Base-by-base conservation (phyloP, 2,113 vertebrate genomes). In the Hippolais icterina region DNA sequence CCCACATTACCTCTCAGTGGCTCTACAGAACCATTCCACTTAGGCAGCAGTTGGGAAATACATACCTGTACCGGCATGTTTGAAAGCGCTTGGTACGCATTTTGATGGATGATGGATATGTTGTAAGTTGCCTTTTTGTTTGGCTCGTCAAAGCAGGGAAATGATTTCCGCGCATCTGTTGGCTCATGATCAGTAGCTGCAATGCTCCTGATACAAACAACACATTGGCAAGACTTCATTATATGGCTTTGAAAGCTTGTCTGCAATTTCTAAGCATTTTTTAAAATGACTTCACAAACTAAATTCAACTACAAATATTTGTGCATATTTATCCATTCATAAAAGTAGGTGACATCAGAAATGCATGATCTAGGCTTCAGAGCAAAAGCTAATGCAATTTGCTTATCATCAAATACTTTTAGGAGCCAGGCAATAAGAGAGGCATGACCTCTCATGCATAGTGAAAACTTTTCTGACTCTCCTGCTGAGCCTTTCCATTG, bases 171-270 rank as follows among this genome's bases (percentile, higher is more conserved):
- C 49, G 99, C 99, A 59, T 99, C 99, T 46, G 99, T 99, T 57
- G 99, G 99, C 94, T 99, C 99, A 19, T 99, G 99, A 97, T 99
- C 99, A 19, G 99, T 99, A 42, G 99, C 99, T 60, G 99, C 99
- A 90, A 99, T 99, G 96, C 99, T 99, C 97, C 99, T 99, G 97
- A 98, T 94, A 97, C 52, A 97, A 97, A 96, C 74, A 96, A 89
- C 65, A 96, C 8, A 52, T 76, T 50, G 44, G 84, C 71, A 96
- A 53, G 31, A 1, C 23, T 90, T 92, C 44, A 39, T 77, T 60
- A 74, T 23, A 71, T 13, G 50, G 7, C 25, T 88, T 86, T 74
- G 39, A 90, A 77, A 91, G 44, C 19, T 60, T 89, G 24, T 39
- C 65, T 77, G 27, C 19, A 44, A 46, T 70, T 92, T 86, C 46